Percentiles rank a stretch among this genome's conserved stretches.
Conservation (phyloP, 2,797 vertebrate species). For the Erethizon dorsatum region DNA sequence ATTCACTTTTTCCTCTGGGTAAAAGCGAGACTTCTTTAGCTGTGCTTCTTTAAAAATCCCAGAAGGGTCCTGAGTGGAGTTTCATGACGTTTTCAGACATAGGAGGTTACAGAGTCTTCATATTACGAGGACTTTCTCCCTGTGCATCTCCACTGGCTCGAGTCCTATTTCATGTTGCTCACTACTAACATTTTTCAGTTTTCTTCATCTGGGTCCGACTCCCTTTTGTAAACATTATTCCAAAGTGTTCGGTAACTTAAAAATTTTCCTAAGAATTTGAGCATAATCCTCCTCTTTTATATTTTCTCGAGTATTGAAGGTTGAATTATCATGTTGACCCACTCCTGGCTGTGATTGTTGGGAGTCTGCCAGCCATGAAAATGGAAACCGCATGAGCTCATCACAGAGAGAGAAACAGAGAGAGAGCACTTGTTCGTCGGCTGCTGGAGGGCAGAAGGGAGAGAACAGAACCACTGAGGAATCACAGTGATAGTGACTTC, state of each 20-base stretch:
- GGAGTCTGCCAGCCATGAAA: background rate
- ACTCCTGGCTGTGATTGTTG: background rate
- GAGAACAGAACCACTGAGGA: background rate
- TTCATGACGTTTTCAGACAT: background rate
- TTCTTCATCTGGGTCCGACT: background rate
- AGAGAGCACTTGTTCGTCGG: background rate
- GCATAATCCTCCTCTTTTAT: background rate
- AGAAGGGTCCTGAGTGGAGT: background rate
- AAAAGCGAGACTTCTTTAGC: background rate
- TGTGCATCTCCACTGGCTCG: background rate
- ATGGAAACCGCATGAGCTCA: background rate
- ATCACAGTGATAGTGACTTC: background rate
- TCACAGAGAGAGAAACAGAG: background rate
- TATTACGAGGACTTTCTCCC: background rate
- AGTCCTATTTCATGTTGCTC: background rate
- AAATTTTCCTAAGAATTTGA: background rate
- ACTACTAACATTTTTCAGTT: background rate
- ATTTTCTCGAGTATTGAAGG: background rate
- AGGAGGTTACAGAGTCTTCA: background rate
- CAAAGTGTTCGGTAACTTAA: background rate
- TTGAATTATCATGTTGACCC: background rate
- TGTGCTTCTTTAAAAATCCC: background rate
- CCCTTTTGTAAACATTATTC: background rate
- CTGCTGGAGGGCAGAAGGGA: accelerated
- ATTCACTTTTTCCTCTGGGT: background rate